Percentiles rank a stretch among this genome's conserved stretches.
Conservation (phyloP, 2,797 vertebrate species). For the Liasis olivaceus region DNA sequence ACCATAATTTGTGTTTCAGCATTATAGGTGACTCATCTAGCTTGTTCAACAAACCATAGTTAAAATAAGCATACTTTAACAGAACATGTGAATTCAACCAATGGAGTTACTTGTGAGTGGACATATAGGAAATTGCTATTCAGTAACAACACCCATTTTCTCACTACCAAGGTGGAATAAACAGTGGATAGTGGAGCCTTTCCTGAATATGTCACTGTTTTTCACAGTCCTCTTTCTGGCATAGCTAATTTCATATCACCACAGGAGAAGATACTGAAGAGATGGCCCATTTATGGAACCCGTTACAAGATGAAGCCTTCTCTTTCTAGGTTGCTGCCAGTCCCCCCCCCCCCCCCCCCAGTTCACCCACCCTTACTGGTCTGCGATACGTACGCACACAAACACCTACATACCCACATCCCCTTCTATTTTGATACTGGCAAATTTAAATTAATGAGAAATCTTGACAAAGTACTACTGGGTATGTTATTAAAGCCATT, state of each 20-base stretch:
- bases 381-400: conserved; percentile 7
- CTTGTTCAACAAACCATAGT: neutral
- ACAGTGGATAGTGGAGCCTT: neutral
- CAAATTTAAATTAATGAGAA: conserved; percentile 64
- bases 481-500: conserved; percentile 71
- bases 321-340: conserved; percentile 14
- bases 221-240: neutral
- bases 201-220: neutral
- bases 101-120: neutral
- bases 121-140: neutral
- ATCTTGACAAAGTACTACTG: conserved; percentile 53
- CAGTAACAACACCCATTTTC: no score
- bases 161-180: neutral
- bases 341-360: neutral
- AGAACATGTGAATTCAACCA: neutral
- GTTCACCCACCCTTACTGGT: neutral
- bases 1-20: neutral
- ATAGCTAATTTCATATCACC: neutral
- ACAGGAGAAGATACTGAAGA: neutral
- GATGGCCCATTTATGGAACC: neutral
- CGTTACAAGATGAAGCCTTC: rapidly evolving
- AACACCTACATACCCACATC: neutral
- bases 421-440: conserved; percentile 46
- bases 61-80: neutral
- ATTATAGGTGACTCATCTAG: neutral